These are phyloP conservation scores for Tipula lateralis DNA, from an alignment of 2,888 invertebrate genomes.

Conservation along the genomic window DNA sequence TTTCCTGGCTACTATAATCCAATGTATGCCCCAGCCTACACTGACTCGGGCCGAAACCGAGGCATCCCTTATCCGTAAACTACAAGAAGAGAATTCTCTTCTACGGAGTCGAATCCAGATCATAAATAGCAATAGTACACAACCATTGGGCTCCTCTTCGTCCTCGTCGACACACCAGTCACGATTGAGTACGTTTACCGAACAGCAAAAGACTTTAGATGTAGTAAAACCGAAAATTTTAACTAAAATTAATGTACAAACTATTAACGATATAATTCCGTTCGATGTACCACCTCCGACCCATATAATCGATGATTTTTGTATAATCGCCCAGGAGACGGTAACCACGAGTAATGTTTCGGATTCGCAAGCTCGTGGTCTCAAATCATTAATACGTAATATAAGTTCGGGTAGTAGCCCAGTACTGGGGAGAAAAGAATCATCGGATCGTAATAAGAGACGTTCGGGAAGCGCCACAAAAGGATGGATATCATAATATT, in stretches of 20 bases:
- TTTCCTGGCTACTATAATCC: conserved; percentile 80
- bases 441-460: conserved; percentile 41
- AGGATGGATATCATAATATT: conserved; percentile 26
- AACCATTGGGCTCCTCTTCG: background rate
- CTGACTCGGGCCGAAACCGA: conserved; percentile 83
- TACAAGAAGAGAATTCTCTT: conserved; percentile 79
- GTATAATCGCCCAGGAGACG: conserved; percentile 77
- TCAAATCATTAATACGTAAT: conserved; percentile 73
- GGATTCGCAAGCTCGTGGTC: conserved; percentile 64
- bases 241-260: conserved; percentile 48
- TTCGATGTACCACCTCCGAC: conserved; percentile 65
- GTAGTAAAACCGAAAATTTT: conserved; percentile 40
- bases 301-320: conserved; percentile 87
- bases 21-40: conserved; percentile 83
- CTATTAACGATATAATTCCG: conserved; percentile 58
- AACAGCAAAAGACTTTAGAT: conserved; percentile 30
- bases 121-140: background rate
- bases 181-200: conserved; percentile 33
- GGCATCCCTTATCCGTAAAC: conserved; percentile 67
- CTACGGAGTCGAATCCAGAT: conserved; percentile 56
- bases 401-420: conserved; percentile 77
- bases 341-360: conserved; percentile 44
- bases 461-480: conserved; percentile 44
- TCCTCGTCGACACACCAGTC: conserved; percentile 33
- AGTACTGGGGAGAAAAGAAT: conserved; percentile 66